These are phyloP conservation scores for Monomorium pharaonis DNA, from an alignment of 1,140 invertebrate genomes.

Conservation along the genomic window DNA sequence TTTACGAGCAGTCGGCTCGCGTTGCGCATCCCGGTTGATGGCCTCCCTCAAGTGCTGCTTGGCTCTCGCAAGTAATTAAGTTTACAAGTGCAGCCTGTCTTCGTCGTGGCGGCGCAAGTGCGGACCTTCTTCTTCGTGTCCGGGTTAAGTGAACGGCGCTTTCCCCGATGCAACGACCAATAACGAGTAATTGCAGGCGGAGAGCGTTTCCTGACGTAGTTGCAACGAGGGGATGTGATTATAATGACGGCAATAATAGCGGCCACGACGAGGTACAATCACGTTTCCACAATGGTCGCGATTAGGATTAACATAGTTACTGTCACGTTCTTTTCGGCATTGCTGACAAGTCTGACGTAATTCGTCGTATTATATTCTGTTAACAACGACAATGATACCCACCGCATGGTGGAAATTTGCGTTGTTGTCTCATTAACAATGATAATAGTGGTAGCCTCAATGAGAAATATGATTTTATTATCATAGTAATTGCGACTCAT, in stretches of 20 bases:
- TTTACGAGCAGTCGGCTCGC: slow-evolving; percentile 64
- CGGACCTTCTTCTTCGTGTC: slow-evolving; percentile 49
- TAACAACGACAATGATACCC: slow-evolving; percentile 38
- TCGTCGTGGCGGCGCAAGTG: slow-evolving; percentile 36
- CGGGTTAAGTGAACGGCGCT: slow-evolving; percentile 51
- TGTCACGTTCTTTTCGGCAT: neutral
- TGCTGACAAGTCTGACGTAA: neutral
- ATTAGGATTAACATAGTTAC: slow-evolving; percentile 39
- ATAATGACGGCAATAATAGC: slow-evolving; percentile 44
- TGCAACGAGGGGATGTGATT: slow-evolving; percentile 42
- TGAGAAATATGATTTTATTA: slow-evolving; percentile 55
- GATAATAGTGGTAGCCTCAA: slow-evolving; percentile 25
- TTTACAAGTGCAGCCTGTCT: slow-evolving; percentile 54
- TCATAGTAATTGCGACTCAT: slow-evolving; percentile 36
- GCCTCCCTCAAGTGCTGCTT: slow-evolving; percentile 53
- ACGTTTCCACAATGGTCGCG: slow-evolving; percentile 25
- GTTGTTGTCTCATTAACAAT: slow-evolving; percentile 41
- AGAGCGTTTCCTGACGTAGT: slow-evolving; percentile 14
- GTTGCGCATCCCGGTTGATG: slow-evolving; percentile 59
- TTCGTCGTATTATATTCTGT: slow-evolving; percentile 14
- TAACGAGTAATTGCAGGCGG: slow-evolving; percentile 44
- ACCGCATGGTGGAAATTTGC: slow-evolving; percentile 36
- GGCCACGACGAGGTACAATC: slow-evolving; percentile 11
- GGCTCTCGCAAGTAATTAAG: slow-evolving; percentile 66
- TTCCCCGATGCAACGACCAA: slow-evolving; percentile 52